Conservation (phyloP, 2,113 vertebrate genomes). For the Ciconia maguari region DNA sequence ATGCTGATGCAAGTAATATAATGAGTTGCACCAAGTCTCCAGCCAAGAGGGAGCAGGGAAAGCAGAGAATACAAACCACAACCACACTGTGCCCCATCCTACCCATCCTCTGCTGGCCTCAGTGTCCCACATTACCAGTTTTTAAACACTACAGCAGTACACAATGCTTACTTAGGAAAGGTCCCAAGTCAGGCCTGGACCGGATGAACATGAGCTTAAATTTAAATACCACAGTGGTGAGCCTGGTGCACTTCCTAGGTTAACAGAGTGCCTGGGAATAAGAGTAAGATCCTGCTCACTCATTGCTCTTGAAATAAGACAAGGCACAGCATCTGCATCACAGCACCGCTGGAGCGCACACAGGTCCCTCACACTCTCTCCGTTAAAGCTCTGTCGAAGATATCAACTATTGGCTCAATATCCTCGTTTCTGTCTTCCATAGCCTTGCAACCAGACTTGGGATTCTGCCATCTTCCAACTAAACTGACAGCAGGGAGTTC, state of each 20-base stretch:
- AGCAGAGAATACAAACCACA: neutral
- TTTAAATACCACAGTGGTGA: neutral
- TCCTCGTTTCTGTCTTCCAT: neutral
- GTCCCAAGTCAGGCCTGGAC: neutral
- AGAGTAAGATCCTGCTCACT: neutral
- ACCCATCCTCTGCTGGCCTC: too few relatives aligned
- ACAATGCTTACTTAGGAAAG: neutral
- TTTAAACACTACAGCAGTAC: neutral
- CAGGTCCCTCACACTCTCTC: neutral
- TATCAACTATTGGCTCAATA: neutral
- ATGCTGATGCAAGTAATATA: neutral
- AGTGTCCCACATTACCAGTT: neutral
- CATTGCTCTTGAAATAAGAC: neutral
- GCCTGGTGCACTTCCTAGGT: neutral
- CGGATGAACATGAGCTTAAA: neutral
- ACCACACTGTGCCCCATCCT: rapidly evolving
- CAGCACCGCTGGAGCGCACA: too few relatives aligned
- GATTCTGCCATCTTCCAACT: neutral
- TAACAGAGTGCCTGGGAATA: neutral
- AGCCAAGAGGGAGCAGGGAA: neutral
- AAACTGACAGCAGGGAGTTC: neutral
- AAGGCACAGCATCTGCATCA: neutral
- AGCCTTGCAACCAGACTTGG: neutral
- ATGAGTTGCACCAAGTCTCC: neutral
- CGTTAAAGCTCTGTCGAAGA: neutral